phyloP scores from a whole-genome alignment of 1,140 invertebrate species.

The Ladona fulva region DNA sequence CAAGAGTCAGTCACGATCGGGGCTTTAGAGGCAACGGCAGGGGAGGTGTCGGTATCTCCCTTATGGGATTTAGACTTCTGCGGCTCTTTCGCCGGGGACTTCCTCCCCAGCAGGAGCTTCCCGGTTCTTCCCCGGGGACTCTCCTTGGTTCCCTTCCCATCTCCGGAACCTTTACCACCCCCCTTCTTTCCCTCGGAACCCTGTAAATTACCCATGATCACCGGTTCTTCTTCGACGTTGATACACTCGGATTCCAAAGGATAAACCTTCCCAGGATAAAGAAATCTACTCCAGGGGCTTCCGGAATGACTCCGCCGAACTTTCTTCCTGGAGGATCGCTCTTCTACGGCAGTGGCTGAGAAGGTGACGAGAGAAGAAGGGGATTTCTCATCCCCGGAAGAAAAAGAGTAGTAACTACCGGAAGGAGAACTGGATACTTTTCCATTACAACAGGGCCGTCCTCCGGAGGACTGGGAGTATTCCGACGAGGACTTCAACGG shows the following conservation, averaged over 20 bases:
- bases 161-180: neutral
- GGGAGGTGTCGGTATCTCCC: neutral
- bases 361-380: no score
- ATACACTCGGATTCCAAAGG: neutral
- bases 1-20: constrained; percentile 41
- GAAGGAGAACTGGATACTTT: no score
- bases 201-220: neutral
- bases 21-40: constrained; percentile 20
- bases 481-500: no score
- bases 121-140: neutral
- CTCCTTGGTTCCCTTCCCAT: neutral
- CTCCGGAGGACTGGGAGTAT: no score
- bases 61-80: neutral
- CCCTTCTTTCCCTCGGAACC: neutral
- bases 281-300: no score
- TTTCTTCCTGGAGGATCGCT: no score
- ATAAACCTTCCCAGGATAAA: neutral
- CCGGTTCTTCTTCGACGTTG: neutral
- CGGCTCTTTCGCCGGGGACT: neutral
- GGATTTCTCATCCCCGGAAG: no score
- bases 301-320: no score
- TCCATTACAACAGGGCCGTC: no score
- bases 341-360: no score
- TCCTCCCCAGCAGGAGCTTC: neutral
- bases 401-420: no score